Evolutionary conservation across 2,113 vertebrate species (phyloP).

Genomic region (Petroica traversi): DNA sequence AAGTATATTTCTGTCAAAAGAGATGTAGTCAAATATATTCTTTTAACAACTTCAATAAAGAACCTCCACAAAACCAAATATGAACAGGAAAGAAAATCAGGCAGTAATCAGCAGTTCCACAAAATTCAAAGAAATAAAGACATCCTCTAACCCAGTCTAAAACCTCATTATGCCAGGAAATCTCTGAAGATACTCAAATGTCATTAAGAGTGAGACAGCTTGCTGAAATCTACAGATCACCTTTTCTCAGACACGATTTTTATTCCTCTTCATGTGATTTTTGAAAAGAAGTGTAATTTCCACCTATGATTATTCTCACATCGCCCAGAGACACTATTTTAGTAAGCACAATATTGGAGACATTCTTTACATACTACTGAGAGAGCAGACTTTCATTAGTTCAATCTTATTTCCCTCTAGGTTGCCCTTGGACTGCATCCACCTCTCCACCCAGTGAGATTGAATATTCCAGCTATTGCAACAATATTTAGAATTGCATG

Average conservation of each 20-base stretch:
- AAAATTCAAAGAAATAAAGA: slow-evolving; percentile 14
- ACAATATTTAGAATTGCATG: not conserved
- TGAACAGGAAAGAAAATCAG: not conserved
- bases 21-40: not conserved
- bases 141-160: not conserved
- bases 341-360: slow-evolving; percentile 1
- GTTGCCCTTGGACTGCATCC: not conserved
- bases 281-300: slow-evolving; percentile 12
- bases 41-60: not conserved
- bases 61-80: not conserved
- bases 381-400: slow-evolving; percentile 42
- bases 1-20: not conserved
- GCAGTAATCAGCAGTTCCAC: not conserved
- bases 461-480: slow-evolving; percentile 40
- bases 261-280: not conserved
- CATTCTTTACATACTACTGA: slow-evolving; percentile 48
- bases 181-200: not conserved
- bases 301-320: not conserved
- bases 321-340: slow-evolving; percentile 18
- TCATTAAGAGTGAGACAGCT: not conserved
- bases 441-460: not conserved
- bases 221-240: not conserved
- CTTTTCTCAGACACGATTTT: not conserved
- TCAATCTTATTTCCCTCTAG: slow-evolving; percentile 48
- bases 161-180: not conserved